These are phyloP conservation scores for Heloderma charlesbogerti DNA, from an alignment of 2,113 vertebrate genomes.

Conservation along the genomic window DNA sequence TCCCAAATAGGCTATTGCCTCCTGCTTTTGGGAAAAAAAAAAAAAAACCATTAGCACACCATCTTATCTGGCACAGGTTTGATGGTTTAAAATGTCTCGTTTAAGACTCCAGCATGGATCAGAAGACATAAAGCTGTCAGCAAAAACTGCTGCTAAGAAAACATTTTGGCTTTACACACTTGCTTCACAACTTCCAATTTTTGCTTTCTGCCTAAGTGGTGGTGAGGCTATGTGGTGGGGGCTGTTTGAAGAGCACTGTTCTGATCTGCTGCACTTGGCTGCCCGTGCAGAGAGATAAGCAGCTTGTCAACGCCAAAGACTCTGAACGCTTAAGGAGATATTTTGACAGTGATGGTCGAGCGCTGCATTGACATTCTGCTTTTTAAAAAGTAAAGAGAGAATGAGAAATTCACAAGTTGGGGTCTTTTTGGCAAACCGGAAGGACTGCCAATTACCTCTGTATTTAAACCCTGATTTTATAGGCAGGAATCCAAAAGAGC, in stretches of 20 bases:
- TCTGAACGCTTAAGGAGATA: conserved; percentile 15
- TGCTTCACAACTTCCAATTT: conserved; percentile 44
- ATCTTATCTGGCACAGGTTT: not conserved
- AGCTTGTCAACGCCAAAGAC: conserved; percentile 44
- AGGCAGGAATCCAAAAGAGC: not conserved
- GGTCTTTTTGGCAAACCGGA: conserved; percentile 27
- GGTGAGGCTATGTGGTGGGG: conserved; percentile 42
- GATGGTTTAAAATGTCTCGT: not conserved
- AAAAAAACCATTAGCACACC: not conserved
- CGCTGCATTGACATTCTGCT: conserved; percentile 26
- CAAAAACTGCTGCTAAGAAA: conserved; percentile 54
- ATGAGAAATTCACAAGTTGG: not conserved
- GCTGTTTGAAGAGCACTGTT: conserved; percentile 61
- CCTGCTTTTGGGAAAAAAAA: not conserved
- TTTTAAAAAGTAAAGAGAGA: not conserved
- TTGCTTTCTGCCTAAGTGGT: conserved; percentile 58
- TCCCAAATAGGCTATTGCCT: not conserved
- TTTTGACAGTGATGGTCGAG: not conserved
- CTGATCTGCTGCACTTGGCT: conserved; percentile 57
- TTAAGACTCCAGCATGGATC: conserved; percentile 31
- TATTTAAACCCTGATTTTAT: conserved; percentile 11
- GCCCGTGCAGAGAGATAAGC: conserved; percentile 49
- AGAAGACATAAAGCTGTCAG: conserved; percentile 38
- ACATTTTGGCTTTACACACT: conserved; percentile 34
- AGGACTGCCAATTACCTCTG: not conserved